These are phyloP conservation scores for Halichondria panicea DNA, from an alignment of 37 sponge, comb jelly and placozoan genomes.

Conservation along the genomic window DNA sequence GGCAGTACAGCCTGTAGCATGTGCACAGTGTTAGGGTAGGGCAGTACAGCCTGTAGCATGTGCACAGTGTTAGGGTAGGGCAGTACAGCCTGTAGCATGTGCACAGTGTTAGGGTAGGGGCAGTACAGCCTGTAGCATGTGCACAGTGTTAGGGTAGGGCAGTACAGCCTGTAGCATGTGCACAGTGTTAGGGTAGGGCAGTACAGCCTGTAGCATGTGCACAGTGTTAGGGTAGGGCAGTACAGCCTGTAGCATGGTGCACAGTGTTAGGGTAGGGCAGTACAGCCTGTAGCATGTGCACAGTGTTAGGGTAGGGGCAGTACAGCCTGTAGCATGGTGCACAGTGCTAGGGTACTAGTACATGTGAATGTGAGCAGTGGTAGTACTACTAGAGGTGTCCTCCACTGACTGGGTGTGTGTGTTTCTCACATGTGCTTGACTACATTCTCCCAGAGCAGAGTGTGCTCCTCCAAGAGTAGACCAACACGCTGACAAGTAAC, in stretches of 20 bases:
- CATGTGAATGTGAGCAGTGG: background rate
- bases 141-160: background rate
- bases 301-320: background rate
- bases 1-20: background rate
- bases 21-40: background rate
- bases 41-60: background rate
- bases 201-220: background rate
- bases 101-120: background rate
- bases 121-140: too few species aligned
- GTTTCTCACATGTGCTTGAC: conserved; percentile 52
- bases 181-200: background rate
- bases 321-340: background rate
- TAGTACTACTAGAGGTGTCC: background rate
- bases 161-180: background rate
- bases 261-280: background rate
- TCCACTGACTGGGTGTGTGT: too few species aligned
- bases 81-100: too few species aligned
- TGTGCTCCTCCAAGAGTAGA: conserved; percentile 87
- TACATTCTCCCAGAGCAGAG: conserved; percentile 70
- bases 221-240: too few species aligned
- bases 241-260: too few species aligned
- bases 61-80: background rate
- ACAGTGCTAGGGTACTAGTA: background rate
- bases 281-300: background rate
- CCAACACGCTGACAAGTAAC: conserved; percentile 71